Evolutionary conservation across 2,888 invertebrate species (phyloP), one percentile per base, ranked within the genome.

Genomic region (Cerastis leucographa): DNA sequence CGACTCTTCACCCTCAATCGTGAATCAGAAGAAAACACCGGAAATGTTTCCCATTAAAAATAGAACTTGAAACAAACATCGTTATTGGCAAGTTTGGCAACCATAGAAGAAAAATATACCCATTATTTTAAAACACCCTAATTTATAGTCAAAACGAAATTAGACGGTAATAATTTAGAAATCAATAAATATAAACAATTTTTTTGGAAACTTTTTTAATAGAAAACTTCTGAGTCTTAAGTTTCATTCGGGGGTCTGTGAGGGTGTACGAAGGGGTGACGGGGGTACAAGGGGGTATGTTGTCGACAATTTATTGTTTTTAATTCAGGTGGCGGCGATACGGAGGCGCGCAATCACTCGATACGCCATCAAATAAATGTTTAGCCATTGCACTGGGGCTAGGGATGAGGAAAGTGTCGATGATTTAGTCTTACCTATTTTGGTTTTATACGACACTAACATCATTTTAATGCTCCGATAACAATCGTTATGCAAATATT

Each of bases 231-330:
- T 83, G 76, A 82, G 81, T 87, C 85, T 90, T 90, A 88, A 90
- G 90, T 90, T 87, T 89, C 88, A 83, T 85, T 88, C 78, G 74
- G 85, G 85, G 84, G 72, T 78, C 72, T 79, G 51, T 25, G 25
- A 35, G 35, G 49, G 61, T 25, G n/a, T n/a, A 1, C 19, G 56
- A 22, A 40, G 67, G 74, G 61, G 42, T 56, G 22, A 14, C 2
- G 25, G 78, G 42, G 59, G 35, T 40, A 35, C 25, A 9, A 42
- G 74, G 73, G 85, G 82, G 80, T 74, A 74, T 78, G 81, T 85
- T 87, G 88, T 87, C 83, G 85, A 89, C 89, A 93, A 96, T 96
- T 96, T 96, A 96, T 96, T 90, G 95, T 94, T 95, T 95, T 96
- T 95, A 95, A 96, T 96, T 95, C 94, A 91, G 92, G 91, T 92